Evolutionary conservation across 1,140 invertebrate genomes (phyloP), one percentile per base, ranked within the genome.

Genomic region (Sipha flava): DNA sequence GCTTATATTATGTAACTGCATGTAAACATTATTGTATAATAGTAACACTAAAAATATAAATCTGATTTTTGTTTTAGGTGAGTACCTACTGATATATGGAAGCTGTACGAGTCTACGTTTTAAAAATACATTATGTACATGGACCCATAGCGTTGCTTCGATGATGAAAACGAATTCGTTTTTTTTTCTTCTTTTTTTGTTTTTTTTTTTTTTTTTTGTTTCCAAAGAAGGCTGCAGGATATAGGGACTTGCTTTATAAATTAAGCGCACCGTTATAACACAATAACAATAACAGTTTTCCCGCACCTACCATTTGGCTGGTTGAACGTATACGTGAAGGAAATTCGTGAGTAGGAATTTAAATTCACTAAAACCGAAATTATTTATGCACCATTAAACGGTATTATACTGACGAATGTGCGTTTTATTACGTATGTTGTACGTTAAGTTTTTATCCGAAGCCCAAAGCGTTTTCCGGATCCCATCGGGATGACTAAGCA

Each of bases 241-340:
- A 31, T 62, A 64, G n/a, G n/a, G 10, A 37, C 7, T 1, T 1
- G 12, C 2, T 45, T 9, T 73, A 54, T 37, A 54, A 21, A 49
- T 54, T 73, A 52, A 66, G 54, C n/a, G 29, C 70, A 31, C 47
- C 45, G 70, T 52, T 21, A 54, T 54, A 52, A 73, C 34, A 47
- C 37, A 73, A 73, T 52, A 73, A 73, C 47, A 54, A 73, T 73
- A 68, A 68, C 64, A 43, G 64, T 14, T 45, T 68, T 68, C 12
- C 40, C 64, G 6, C 5, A 4, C 23, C 23, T 26, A 1, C 64
- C 34, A 3, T 43, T 40, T 66, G 37, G 5, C 62, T 14, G 3
- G 34, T 26, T 26, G 23, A 26, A 18, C 64, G 64, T 26, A 40
- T 59, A 75, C 72, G 72, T 75, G 72, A 57, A 57, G 34, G 23